Evolutionary conservation across 1,140 invertebrate genomes (phyloP), one percentile per base, ranked within the genome.

Genomic region (Drosophila baimaii): DNA sequence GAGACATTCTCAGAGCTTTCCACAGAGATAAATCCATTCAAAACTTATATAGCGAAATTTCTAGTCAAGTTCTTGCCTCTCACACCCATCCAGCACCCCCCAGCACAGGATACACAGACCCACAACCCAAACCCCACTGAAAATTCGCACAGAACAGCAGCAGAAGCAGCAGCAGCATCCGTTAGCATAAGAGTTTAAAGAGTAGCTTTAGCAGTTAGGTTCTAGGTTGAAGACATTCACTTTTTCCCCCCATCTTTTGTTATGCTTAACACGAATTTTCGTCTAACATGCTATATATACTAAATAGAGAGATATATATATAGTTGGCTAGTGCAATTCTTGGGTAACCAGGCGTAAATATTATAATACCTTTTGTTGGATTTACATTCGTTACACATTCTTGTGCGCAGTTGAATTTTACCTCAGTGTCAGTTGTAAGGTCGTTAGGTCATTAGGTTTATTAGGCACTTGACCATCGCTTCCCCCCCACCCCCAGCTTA

Each of bases 61-160:
- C 85, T 90, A 90, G 85, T 90, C 85, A 90, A 90, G 69, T 90
- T 90, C 85, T 90, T 90, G 85, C 86, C 86, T 49, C 77, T 49
- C 63, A 55, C 59, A 55, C 59, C 61, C 58, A 70, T 61, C 46
- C 71, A 51, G n/a, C n/a, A n/a, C n/a, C 55, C 59, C 76, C 39
- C 56, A 71, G 52, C 49, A 64, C 35, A 54, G 39, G 55, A 44
- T 58, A 33, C 59, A 79, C 31, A 25, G 44, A 47, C 44, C 44
- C 44, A 10, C 10, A 52, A 46, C 52, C 35, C 44, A 54, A 35
- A 75, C 39, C 71, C 66, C 57, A 69, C 35, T 69, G 74, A 77
- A 77, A 78, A 55, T 77, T 78, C 65, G 75, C 75, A 70, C 64
- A 77, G 47, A 39, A 71, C 31, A 71, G 63, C 44, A 66, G 39